Conservation (phyloP, 1,140 invertebrate species). For the Holcopasites calliopsidis region DNA sequence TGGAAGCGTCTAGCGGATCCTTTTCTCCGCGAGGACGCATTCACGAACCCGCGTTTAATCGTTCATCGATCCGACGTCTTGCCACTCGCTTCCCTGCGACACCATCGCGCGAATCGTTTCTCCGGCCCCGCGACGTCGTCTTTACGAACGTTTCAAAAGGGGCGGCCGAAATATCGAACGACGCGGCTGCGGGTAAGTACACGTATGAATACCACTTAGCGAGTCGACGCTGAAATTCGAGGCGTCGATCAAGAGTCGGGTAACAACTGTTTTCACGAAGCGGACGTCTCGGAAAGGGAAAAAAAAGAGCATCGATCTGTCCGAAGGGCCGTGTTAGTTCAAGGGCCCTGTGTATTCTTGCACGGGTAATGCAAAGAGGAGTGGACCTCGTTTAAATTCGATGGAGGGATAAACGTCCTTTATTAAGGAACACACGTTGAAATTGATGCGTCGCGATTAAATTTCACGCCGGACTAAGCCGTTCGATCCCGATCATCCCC, state of each 20-base stretch:
- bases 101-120: too few species aligned
- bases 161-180: not conserved
- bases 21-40: not conserved
- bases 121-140: too few species aligned
- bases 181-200: too few species aligned
- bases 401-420: too few species aligned
- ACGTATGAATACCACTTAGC: not conserved
- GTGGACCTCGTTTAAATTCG: too few species aligned
- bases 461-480: not conserved
- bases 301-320: constrained; percentile 14
- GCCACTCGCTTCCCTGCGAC: too few species aligned
- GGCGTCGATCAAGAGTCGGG: not conserved
- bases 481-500: not conserved
- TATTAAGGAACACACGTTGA: not conserved
- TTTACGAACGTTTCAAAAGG: too few species aligned
- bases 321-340: not conserved
- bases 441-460: not conserved
- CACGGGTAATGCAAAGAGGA: too few species aligned
- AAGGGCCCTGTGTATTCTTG: not conserved
- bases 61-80: not conserved
- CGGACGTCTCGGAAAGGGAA: not conserved
- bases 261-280: not conserved
- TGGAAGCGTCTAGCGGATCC: not conserved
- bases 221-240: not conserved
- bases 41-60: constrained; percentile 6